phyloP scores from a whole-genome alignment of 2,888 invertebrate genomes.

The Zygogramma bicolorata region DNA sequence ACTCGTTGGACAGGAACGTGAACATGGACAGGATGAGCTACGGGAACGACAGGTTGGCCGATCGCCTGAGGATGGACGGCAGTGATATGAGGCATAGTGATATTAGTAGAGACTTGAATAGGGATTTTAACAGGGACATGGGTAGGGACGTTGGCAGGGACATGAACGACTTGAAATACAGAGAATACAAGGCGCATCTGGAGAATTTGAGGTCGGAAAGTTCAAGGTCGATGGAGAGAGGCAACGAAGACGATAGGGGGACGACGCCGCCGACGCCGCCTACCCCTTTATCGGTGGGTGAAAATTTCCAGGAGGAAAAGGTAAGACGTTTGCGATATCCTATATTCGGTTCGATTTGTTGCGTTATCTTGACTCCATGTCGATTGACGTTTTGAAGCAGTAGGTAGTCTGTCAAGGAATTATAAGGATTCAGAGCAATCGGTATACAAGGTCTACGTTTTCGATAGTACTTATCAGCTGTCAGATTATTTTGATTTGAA shows the following conservation, averaged over 20 bases:
- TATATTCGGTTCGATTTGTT: not conserved
- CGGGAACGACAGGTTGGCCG: constrained; percentile 44
- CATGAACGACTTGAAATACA: constrained; percentile 63
- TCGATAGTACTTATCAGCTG: no score
- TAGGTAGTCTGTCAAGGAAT: no score
- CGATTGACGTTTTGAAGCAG: not conserved
- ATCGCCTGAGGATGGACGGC: constrained; percentile 46
- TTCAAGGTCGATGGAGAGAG: constrained; percentile 58
- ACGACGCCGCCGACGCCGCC: constrained; percentile 66
- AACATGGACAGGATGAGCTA: constrained; percentile 42
- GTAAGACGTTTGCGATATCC: constrained; percentile 53
- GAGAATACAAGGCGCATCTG: constrained; percentile 66
- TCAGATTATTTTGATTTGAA: no score
- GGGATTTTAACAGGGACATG: constrained; percentile 26
- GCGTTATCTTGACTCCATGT: not conserved
- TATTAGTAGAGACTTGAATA: constrained; percentile 39
- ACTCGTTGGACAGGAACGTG: constrained; percentile 51
- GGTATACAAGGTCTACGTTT: no score
- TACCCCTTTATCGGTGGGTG: constrained; percentile 67
- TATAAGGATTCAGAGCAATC: no score
- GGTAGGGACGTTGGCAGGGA: constrained; percentile 39
- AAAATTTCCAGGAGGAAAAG: constrained; percentile 67
- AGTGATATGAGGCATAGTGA: constrained; percentile 50
- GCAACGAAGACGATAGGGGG: constrained; percentile 55
- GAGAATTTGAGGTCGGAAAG: constrained; percentile 63